phyloP scores from a whole-genome alignment of 2,888 invertebrate species.

The Teinopalpus imperialis region DNA sequence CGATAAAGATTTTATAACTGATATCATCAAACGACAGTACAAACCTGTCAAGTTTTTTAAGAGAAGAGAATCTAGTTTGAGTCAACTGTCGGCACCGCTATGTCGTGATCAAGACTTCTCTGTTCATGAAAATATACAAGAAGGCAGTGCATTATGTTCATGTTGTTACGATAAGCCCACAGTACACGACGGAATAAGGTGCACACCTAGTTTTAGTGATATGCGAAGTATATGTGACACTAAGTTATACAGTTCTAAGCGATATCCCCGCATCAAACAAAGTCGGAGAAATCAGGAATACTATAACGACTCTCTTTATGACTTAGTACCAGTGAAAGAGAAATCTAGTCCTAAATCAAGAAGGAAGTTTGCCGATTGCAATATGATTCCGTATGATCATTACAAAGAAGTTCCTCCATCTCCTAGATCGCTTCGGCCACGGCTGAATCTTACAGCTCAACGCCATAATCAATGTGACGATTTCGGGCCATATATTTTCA shows the following conservation, averaged over 20 bases:
- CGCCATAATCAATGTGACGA: conserved; percentile 51
- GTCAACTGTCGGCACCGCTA: conserved; percentile 66
- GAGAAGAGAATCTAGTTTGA: conserved; percentile 52
- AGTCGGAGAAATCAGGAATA: conserved; percentile 40
- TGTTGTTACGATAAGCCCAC: conserved; percentile 47
- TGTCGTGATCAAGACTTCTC: conserved; percentile 62
- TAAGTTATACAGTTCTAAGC: conserved; percentile 53
- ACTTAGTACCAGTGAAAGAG: conserved; percentile 69
- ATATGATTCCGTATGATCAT: conserved; percentile 40
- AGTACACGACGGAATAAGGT: conserved; percentile 30
- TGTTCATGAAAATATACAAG: conserved; percentile 41
- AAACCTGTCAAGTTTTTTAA: conserved; percentile 61
- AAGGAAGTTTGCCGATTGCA: conserved; percentile 53
- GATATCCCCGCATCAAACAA: conserved; percentile 39
- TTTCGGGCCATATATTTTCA: conserved; percentile 24
- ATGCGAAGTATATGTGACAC: conserved; percentile 63
- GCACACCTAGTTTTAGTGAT: conserved; percentile 43
- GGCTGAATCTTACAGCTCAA: conserved; percentile 61
- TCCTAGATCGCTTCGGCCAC: conserved; percentile 60
- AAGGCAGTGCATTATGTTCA: conserved; percentile 53
- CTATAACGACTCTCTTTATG: conserved; percentile 63
- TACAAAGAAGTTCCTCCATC: conserved; percentile 68
- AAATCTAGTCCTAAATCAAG: conserved; percentile 64
- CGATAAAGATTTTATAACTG: conserved; percentile 62
- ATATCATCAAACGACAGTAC: conserved; percentile 66